phyloP scores from a whole-genome alignment of 2,888 invertebrate genomes.

The Apamea sordens region DNA sequence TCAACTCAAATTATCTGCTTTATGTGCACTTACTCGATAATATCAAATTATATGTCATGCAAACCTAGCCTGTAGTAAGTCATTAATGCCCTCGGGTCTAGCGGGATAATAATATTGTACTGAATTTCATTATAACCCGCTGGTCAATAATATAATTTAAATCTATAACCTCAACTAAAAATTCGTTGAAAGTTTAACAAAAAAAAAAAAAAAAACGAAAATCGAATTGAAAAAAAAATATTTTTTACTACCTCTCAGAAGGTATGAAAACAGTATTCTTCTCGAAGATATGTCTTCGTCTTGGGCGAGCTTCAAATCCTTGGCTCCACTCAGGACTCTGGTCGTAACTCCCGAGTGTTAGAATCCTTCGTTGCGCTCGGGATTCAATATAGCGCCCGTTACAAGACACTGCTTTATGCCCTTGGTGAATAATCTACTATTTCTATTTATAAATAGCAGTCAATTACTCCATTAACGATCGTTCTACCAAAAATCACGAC shows the following conservation, averaged over 20 bases:
- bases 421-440: background rate
- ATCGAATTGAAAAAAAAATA: background rate
- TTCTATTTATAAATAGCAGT: no score
- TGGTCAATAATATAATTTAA: no score
- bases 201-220: background rate
- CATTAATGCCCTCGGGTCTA: background rate
- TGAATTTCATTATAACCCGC: no score
- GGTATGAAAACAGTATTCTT: background rate
- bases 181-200: no score
- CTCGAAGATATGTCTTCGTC: background rate
- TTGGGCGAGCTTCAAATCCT: background rate
- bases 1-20: background rate
- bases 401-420: background rate
- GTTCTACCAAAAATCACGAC: no score
- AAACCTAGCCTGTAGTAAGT: background rate
- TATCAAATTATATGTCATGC: background rate
- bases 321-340: background rate
- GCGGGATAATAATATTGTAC: background rate
- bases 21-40: background rate
- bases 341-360: background rate
- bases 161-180: background rate
- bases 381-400: background rate
- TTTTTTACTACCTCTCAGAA: background rate
- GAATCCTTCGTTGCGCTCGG: background rate
- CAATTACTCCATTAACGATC: no score